phyloP scores from a whole-genome alignment of 2,113 vertebrate genomes.

The Ranitomeya imitator region DNA sequence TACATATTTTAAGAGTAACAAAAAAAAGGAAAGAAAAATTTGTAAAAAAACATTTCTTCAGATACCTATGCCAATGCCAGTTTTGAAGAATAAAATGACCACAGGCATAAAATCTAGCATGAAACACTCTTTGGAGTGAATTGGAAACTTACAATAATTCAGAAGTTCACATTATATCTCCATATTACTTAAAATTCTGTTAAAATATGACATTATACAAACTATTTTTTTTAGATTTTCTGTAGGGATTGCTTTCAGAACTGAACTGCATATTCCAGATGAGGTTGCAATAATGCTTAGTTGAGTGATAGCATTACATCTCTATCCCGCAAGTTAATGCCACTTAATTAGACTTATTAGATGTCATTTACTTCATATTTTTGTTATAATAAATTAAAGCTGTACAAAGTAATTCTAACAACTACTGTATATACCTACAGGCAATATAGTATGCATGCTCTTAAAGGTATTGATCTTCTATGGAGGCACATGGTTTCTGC shows the following conservation, averaged over 20 bases:
- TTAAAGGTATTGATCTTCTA: background rate
- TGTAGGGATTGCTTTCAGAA: too few relatives aligned
- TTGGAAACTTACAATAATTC: background rate
- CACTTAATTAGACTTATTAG: too few relatives aligned
- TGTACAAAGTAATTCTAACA: too few relatives aligned
- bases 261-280: too few relatives aligned
- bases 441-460: background rate
- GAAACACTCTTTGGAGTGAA: too few relatives aligned
- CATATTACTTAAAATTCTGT: background rate
- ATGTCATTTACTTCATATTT: too few relatives aligned
- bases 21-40: conserved; percentile 4
- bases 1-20: background rate
- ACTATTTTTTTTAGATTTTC: too few relatives aligned
- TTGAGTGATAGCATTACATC: too few relatives aligned
- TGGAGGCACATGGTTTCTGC: background rate
- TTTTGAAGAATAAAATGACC: conserved; percentile 38
- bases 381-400: too few relatives aligned
- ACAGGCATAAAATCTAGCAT: conserved; percentile 51
- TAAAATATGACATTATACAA: background rate
- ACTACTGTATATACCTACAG: too few relatives aligned
- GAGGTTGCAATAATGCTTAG: too few relatives aligned
- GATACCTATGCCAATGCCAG: conserved; percentile 21
- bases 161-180: conserved; percentile 14
- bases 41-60: background rate
- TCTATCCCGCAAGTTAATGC: too few relatives aligned